These are phyloP conservation scores for Microcaecilia unicolor DNA, from an alignment of 2,797 vertebrate genomes.

Conservation along the genomic window DNA sequence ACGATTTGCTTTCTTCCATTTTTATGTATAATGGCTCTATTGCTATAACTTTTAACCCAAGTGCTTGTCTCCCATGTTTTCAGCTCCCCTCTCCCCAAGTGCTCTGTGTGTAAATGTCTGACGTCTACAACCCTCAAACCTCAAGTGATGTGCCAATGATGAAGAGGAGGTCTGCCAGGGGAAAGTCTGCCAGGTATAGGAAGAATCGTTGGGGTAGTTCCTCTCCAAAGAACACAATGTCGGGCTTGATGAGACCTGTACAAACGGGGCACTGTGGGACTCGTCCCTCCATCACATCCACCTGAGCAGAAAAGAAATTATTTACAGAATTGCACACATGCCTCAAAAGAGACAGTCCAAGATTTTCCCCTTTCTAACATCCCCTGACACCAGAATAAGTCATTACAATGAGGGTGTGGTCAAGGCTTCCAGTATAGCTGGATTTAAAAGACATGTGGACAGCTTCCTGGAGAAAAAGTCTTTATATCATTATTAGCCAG, in stretches of 20 bases:
- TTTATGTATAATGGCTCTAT: no score
- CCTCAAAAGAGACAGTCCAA: background rate
- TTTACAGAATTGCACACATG: no score
- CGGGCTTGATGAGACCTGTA: constrained; percentile 77
- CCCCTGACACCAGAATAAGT: background rate
- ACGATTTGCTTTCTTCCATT: no score
- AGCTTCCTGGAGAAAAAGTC: no score
- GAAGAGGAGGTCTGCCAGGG: constrained; percentile 80
- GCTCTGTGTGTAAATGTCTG: no score
- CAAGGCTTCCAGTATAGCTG: no score
- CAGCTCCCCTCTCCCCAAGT: background rate
- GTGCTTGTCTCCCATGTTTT: no score
- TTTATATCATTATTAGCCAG: no score
- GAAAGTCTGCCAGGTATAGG: constrained; percentile 77
- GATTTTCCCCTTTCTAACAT: background rate
- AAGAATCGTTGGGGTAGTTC: constrained; percentile 76
- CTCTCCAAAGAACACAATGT: constrained; percentile 93
- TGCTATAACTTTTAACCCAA: background rate
- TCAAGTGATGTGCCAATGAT: constrained; percentile 90
- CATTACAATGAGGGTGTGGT: no score
- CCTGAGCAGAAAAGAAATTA: constrained; percentile 41
- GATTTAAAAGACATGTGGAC: no score
- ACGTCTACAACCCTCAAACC: constrained; percentile 48
- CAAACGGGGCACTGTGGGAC: constrained; percentile 74
- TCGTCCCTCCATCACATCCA: constrained; percentile 66